Evolutionary conservation across 1,140 invertebrate genomes (phyloP), one percentile per base, ranked within the genome.

Genomic region (Aphaenogaster rudis): DNA sequence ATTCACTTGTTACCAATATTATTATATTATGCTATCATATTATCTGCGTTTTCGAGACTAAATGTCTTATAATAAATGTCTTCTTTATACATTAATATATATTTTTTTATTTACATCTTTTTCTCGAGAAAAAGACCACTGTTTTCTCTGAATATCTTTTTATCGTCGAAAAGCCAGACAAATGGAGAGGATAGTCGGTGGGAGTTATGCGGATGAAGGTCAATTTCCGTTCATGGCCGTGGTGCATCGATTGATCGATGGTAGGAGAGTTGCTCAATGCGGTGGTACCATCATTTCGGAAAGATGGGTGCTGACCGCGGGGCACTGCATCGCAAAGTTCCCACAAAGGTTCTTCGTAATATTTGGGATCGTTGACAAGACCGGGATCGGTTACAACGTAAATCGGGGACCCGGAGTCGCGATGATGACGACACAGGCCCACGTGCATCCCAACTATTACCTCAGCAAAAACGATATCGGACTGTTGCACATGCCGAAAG

Each of bases 141-240:
- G 21, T 78, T 33, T 36, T 48, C 28, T 66, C 33, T 64, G 17
- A 52, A 78, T 54, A 57, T 64, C 11, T 66, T 86, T 63, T 86
- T 79, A 36, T 50, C 66, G 45, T 33, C 3, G 42, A 64, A 81
- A 67, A 78, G 76, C 11, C 33, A 71, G 36, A 21, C 33, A 77
- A 13, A 67, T 71, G n/a, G 50, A 90, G 6, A 89, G 82, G 76
- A 87, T 90, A 50, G 72, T 54, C 9, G 90, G 86, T 3, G 91
- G 91, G 21, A 74, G 33, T 54, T 85, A 78, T 52, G 89, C 90
- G 2, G 33, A 33, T 2, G 78, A 79, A 7, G 86, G 85, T 3
- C 84, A 91, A 45, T 92, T 91, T 84, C 91, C 91, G 15, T 91
- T 88, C 33, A 91, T 92, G 89, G 90, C 79, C n/a, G 87, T 89